These are phyloP conservation scores for Apostichopus californicus DNA, from an alignment of 35 echinoderm and acorn worm species.

Conservation along the genomic window DNA sequence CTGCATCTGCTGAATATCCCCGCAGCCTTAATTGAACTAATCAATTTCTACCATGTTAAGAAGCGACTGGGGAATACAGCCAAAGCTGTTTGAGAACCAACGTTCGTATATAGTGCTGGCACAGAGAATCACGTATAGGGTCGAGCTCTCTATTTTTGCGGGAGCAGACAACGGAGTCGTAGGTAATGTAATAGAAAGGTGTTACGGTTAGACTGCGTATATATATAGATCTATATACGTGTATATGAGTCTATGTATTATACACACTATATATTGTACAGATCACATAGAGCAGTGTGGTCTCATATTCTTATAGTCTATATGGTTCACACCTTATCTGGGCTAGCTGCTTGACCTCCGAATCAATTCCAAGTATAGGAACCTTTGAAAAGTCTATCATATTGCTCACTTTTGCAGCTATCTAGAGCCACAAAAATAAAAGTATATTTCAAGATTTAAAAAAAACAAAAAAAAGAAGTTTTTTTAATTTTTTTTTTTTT, in stretches of 20 bases:
- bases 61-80: slow-evolving; percentile 41
- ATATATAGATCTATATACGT: not conserved
- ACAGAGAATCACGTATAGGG: too few species aligned
- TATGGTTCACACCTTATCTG: not conserved
- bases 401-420: too few species aligned
- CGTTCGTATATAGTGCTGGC: not conserved
- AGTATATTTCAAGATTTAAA: too few species aligned
- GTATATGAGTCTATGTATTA: not conserved
- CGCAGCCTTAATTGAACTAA: slow-evolving; percentile 51
- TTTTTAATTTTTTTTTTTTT: too few species aligned
- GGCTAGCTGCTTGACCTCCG: not conserved
- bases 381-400: too few species aligned
- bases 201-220: not conserved
- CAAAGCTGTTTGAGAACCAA: not conserved
- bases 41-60: slow-evolving; percentile 43
- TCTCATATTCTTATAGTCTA: not conserved
- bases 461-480: too few species aligned
- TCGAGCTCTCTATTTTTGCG: not conserved
- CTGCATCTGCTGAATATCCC: slow-evolving; percentile 11
- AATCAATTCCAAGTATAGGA: not conserved
- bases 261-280: not conserved
- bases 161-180: not conserved
- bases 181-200: not conserved
- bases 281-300: not conserved
- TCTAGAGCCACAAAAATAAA: too few species aligned